Percentiles rank a stretch among this genome's conserved stretches.
phyloP scores from a whole-genome alignment of 2,113 vertebrate genomes.

The Chaetodon trifascialis region DNA sequence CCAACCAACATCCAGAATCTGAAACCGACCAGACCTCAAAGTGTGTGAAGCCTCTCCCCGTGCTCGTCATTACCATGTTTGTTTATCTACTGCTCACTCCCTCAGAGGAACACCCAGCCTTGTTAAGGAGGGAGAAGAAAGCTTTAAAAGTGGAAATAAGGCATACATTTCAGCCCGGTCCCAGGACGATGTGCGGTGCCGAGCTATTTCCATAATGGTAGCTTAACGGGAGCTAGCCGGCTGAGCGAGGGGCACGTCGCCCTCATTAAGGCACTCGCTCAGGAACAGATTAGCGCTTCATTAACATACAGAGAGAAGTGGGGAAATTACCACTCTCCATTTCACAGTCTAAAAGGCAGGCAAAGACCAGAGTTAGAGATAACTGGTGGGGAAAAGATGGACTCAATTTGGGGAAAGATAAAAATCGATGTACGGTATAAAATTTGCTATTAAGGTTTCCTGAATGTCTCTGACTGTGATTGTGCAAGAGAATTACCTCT shows the following conservation, averaged over 20 bases:
- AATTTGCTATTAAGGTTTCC: conserved; percentile 62
- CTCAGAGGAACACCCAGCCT: conserved; percentile 78
- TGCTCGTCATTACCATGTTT: conserved; percentile 82
- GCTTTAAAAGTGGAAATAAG: conserved; percentile 83
- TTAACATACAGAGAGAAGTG: conserved; percentile 85
- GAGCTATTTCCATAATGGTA: conserved; percentile 83
- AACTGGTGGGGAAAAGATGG: conserved; percentile 72
- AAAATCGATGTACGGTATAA: conserved; percentile 66
- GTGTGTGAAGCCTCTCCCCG: conserved; percentile 66
- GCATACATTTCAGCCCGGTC: conserved; percentile 77
- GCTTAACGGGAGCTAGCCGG: conserved; percentile 76
- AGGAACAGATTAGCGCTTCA: conserved; percentile 84
- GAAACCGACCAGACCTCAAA: conserved; percentile 75
- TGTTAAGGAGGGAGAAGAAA: conserved; percentile 77
- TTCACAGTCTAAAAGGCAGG: conserved; percentile 81
- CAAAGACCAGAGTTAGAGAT: conserved; percentile 74
- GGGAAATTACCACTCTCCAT: conserved; percentile 82
- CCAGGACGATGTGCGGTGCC: conserved; percentile 65
- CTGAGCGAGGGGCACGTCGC: conserved; percentile 74
- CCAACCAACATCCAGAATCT: conserved; percentile 63
- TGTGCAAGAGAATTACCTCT: conserved; percentile 12
- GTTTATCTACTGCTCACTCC: conserved; percentile 78
- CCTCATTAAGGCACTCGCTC: conserved; percentile 83
- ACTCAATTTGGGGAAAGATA: conserved; percentile 74
- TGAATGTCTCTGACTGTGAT: conserved; percentile 25